These are phyloP conservation scores for Mythimna impura DNA, from an alignment of 2,888 invertebrate species.

Conservation along the genomic window DNA sequence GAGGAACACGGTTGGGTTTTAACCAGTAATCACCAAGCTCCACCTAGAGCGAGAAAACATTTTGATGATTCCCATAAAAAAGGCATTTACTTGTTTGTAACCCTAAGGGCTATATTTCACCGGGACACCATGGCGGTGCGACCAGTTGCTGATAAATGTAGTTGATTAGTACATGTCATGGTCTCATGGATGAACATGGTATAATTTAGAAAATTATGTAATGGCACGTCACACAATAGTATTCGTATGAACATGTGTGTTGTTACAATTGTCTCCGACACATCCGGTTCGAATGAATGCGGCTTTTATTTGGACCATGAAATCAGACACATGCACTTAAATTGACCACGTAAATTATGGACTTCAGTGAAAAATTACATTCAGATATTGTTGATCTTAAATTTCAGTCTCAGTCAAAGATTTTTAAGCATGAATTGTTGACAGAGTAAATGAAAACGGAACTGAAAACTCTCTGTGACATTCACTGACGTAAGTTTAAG, in stretches of 20 bases:
- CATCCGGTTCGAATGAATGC: constrained; percentile 69
- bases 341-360: constrained; percentile 35
- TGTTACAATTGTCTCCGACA: constrained; percentile 56
- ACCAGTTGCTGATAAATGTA: neutral
- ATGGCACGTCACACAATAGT: neutral
- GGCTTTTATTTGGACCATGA: constrained; percentile 73
- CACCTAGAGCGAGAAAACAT: no score
- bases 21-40: no score
- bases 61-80: no score
- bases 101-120: no score
- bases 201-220: constrained; percentile 13
- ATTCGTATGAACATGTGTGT: constrained; percentile 12
- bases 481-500: no score
- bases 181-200: neutral
- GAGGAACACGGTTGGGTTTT: no score
- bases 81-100: no score
- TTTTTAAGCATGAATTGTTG: no score
- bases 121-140: no score
- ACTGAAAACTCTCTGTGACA: no score
- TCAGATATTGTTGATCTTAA: neutral
- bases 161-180: neutral
- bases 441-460: no score
- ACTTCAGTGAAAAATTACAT: constrained; percentile 18
- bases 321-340: constrained; percentile 63
- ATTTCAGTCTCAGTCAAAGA: no score